Conservation (phyloP, 2,113 vertebrate species). For the Aegotheles bennettii region DNA sequence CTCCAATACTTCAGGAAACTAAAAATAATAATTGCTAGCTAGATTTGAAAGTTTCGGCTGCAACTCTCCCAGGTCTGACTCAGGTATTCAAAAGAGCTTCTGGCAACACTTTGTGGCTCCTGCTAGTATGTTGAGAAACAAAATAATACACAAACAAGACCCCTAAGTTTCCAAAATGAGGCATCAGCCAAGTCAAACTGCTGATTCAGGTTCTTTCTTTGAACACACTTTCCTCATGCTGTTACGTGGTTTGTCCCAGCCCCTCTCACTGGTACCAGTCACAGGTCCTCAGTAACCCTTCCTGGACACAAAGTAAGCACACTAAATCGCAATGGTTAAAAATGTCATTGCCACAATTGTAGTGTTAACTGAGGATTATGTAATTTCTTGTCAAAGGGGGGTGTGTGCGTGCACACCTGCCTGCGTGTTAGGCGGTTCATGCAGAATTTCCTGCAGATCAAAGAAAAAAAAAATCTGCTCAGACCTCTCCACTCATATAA, state of each 20-base stretch:
- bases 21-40: neutral
- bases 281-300: neutral
- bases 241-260: neutral
- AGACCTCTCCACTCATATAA: neutral
- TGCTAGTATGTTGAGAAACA: neutral
- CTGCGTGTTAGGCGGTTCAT: rapidly evolving
- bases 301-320: rapidly evolving
- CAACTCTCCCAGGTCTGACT: neutral
- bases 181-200: neutral
- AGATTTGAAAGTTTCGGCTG: slow-evolving; percentile 3
- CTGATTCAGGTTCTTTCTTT: neutral
- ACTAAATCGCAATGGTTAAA: rapidly evolving
- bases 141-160: neutral
- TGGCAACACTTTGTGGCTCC: neutral
- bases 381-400: neutral
- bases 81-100: neutral
- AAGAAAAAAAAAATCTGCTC: neutral
- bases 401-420: neutral
- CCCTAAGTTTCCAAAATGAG: neutral
- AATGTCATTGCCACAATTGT: neutral
- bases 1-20: neutral
- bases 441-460: slow-evolving; percentile 18
- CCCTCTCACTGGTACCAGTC: neutral
- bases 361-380: neutral
- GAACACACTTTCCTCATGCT: neutral